phyloP scores from a whole-genome alignment of 2,888 invertebrate genomes.

The Netelia inedita region DNA sequence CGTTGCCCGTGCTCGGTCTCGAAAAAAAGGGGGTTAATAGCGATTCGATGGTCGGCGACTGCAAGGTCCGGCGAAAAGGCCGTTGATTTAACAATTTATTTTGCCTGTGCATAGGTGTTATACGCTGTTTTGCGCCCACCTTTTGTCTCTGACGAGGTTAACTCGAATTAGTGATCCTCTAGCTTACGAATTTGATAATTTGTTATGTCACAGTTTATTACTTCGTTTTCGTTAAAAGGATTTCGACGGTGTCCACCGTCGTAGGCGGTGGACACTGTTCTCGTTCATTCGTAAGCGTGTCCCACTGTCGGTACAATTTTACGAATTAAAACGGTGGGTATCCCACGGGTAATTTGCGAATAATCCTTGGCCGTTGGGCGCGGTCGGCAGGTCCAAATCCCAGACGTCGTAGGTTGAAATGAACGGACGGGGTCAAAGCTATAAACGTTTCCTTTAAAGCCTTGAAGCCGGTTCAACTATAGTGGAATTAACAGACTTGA shows the following conservation, averaged over 20 bases:
- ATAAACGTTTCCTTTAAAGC: slow-evolving; percentile 72
- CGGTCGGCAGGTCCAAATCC: slow-evolving; percentile 51
- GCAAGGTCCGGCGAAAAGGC: slow-evolving; percentile 2
- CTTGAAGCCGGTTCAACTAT: slow-evolving; percentile 68
- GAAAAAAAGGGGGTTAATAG: slow-evolving; percentile 63
- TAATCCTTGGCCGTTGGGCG: slow-evolving; percentile 70
- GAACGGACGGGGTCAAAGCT: slow-evolving; percentile 71
- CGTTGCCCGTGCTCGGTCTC: slow-evolving; percentile 56
- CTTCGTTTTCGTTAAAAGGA: slow-evolving; percentile 25
- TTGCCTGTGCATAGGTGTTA: slow-evolving; percentile 24
- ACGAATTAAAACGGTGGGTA: slow-evolving; percentile 67
- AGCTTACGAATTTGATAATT: slow-evolving; percentile 8
- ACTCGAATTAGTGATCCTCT: slow-evolving; percentile 11
- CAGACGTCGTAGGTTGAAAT: slow-evolving; percentile 66
- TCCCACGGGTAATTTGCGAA: slow-evolving; percentile 71
- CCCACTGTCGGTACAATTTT: slow-evolving; percentile 63
- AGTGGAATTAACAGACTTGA: slow-evolving; percentile 72
- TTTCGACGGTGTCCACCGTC: slow-evolving; percentile 51
- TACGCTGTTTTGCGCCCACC: background rate
- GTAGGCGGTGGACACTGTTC: slow-evolving; percentile 16
- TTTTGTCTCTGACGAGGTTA: background rate
- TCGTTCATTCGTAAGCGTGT: slow-evolving; percentile 55
- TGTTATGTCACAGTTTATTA: slow-evolving; percentile 12
- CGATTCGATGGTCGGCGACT: slow-evolving; percentile 64
- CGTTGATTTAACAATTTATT: slow-evolving; percentile 47